Base-by-base conservation (phyloP, 2,888 invertebrate genomes). In the Protonemura montana region DNA sequence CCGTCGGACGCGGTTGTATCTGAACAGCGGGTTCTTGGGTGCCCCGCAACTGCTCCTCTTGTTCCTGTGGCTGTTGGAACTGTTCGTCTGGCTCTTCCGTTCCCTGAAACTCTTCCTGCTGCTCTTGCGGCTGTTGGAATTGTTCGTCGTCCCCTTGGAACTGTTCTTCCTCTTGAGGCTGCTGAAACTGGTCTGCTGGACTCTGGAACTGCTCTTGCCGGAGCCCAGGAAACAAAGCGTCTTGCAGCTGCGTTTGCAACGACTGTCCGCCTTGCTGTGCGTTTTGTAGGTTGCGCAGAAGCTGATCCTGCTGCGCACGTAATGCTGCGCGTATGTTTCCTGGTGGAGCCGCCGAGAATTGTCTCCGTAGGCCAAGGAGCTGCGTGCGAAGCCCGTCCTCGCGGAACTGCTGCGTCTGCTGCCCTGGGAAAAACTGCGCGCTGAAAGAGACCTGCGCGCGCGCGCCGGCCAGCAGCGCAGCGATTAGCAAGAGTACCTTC, bases 281-380 rank as follows among this genome's bases (percentile, higher is more conserved):
- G 0, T 89, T 88, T 59, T 87, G 87, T 41, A 90, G 87, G 84
- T 77, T 86, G 16, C 77, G 77, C 76, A 87, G 87, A 25, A 89
- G 86, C 85, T 89, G 88, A 6, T 89, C 85, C 82, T 88, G 87
- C 26, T 86, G 86, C 30, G 59, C 76, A 41, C 77, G 87, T 16
- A 87, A 26, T 29, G 59, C 16, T 16, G 78, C 27, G 86, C 82
- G 85, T 28, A 80, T 78, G 80, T 83, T 86, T n/a, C 59, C 86
- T 29, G 88, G 85, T 85, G 88, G 88, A 21, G 90, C 86, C 86
- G 89, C 87, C 85, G 89, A 89, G 81, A 89, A 90, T 90, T 88
- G 92, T 90, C 88, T 90, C 90, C 88, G 92, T 89, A 89, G 89
- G 89, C 85, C 90, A 89, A 59, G 90, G 89, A 89, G 90, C 89